phyloP scores from a whole-genome alignment of 2,113 vertebrate species.

The Tychaedon coryphoeus region DNA sequence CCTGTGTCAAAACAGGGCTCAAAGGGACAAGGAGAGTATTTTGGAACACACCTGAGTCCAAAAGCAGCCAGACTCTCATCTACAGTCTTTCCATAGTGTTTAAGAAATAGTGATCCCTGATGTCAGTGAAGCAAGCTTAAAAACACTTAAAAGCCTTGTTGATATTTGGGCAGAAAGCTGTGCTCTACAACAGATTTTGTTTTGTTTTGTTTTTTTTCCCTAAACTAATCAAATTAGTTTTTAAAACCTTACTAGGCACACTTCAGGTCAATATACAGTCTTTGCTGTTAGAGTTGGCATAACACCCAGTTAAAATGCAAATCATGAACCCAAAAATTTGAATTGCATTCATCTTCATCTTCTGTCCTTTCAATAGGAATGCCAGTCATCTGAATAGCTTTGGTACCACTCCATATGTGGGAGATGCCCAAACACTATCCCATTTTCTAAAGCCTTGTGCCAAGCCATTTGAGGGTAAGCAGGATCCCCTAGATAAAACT shows the following conservation, averaged over 20 bases:
- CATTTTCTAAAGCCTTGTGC: neutral
- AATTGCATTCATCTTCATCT: neutral
- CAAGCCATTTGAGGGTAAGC: neutral
- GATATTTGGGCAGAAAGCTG: neutral
- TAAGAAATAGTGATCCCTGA: neutral
- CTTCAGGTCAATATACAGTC: neutral
- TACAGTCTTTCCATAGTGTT: neutral
- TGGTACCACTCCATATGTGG: neutral
- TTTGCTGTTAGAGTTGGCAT: neutral
- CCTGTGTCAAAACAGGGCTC: neutral
- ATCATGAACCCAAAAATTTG: neutral
- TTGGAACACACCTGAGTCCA: neutral
- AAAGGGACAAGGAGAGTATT: neutral
- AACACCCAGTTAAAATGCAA: neutral
- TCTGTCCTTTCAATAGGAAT: neutral
- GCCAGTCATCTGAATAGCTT: neutral
- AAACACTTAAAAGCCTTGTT: neutral
- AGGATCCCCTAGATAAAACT: neutral
- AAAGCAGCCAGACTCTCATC: neutral
- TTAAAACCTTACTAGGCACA: neutral
- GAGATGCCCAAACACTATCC: neutral
- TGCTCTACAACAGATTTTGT: neutral
- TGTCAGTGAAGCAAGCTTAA: neutral
- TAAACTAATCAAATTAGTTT: neutral
- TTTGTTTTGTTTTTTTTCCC: neutral